Evolutionary conservation across 2,797 vertebrate species (phyloP).

Genomic region (Enteromius trimaculatus): DNA sequence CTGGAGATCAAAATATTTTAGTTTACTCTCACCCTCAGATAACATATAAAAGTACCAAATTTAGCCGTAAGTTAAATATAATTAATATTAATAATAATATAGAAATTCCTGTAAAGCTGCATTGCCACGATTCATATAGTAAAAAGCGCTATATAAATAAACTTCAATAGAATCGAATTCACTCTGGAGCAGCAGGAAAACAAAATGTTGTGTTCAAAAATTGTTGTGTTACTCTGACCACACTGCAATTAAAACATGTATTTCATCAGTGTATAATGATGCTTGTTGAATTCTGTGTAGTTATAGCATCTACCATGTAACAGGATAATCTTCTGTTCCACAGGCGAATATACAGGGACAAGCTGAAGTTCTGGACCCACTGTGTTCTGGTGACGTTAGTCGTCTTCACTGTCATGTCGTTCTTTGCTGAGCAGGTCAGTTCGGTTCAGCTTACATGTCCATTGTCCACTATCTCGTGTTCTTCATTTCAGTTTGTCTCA

Average conservation of each 20-base stretch:
- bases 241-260: too few species aligned
- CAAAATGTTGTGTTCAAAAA: neutral
- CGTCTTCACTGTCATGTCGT: constrained; percentile 93
- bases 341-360: constrained; percentile 95
- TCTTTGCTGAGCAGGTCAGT: constrained; percentile 98
- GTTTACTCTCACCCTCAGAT: too few species aligned
- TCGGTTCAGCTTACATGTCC: neutral
- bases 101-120: too few species aligned
- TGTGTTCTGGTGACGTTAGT: constrained; percentile 93
- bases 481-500: neutral
- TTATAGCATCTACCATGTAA: neutral
- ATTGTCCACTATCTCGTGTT: constrained; percentile 8
- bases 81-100: too few species aligned
- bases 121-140: too few species aligned
- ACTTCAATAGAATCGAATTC: neutral
- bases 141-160: too few species aligned
- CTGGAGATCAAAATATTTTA: neutral
- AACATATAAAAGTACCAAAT: too few species aligned
- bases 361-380: constrained; percentile 98
- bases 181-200: neutral
- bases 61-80: too few species aligned
- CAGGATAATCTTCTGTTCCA: constrained; percentile 17
- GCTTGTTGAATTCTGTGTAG: neutral
- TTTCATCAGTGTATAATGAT: neutral
- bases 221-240: neutral